A percentile compares a stretch with the other conserved stretches of the same genome.
These are phyloP conservation scores for Sminthurides bifidus DNA, from an alignment of 1,140 invertebrate genomes.

Conservation along the genomic window DNA sequence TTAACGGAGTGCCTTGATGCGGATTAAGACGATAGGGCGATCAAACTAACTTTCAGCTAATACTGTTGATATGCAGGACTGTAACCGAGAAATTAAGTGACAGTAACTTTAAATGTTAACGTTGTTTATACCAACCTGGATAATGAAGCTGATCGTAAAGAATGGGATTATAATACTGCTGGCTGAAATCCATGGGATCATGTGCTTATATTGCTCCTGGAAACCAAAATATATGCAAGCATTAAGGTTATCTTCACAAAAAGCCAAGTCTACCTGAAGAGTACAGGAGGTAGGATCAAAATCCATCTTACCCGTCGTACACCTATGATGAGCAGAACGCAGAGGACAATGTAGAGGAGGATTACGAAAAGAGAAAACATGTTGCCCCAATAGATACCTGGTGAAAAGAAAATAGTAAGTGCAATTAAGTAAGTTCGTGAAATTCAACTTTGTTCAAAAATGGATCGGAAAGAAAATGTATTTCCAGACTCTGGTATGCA, in stretches of 20 bases:
- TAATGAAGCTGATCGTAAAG: conserved; percentile 21
- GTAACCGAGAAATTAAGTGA: neutral
- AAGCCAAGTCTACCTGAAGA: neutral
- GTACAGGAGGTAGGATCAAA: neutral
- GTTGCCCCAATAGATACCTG: conserved; percentile 31
- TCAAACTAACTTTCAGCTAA: neutral
- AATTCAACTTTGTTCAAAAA: no score
- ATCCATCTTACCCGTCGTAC: conserved; percentile 22
- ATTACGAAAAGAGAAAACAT: conserved; percentile 27
- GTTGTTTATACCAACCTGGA: conserved; percentile 23
- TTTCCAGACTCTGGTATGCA: no score
- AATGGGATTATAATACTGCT: conserved; percentile 27
- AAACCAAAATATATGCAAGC: conserved; percentile 1
- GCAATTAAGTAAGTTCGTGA: no score
- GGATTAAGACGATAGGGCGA: neutral
- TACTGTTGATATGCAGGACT: neutral
- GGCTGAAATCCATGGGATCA: conserved; percentile 31
- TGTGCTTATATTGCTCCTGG: conserved; percentile 30
- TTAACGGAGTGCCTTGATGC: neutral
- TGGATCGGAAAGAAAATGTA: neutral
- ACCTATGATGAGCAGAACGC: conserved; percentile 26
- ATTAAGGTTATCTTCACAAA: neutral
- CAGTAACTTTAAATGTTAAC: neutral
- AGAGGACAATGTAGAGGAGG: conserved; percentile 22
- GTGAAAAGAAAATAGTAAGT: neutral